Base-by-base conservation (phyloP, 1,140 invertebrate species). In the Drepana arcuata region DNA sequence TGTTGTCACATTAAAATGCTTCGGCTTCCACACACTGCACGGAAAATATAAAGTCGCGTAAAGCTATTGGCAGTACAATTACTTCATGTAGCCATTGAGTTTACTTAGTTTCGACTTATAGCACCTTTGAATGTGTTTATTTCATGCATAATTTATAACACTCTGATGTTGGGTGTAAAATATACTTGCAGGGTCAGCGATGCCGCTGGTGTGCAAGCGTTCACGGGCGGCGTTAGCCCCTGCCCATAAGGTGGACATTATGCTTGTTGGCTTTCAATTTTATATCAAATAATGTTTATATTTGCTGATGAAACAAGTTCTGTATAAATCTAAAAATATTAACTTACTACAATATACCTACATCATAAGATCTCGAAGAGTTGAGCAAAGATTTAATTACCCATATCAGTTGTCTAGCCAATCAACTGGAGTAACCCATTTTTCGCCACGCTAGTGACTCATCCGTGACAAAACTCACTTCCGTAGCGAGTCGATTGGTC, bases 1-100 rank as follows among this genome's bases (percentile, higher is more conserved):
- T 38, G 30, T 37, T 64, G 71, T 64, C 69, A 73, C 70, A 75
- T 81, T 81, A 81, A 81, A 81, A 81, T 78, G 59, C 69, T 67
- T 54, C 47, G 52, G 56, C 60, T 75, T 65, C 67, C 61, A 64
- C 61, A 55, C 58, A 56, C 57, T 50, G 62, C 51, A 42, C 46
- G 41, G 48, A 45, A 46, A 57, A 57, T 67, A 67, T 64, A 67
- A 72, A 69, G 42, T 35, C 30, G 42, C 37, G 43, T 42, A 43
- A 60, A 64, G 58, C 66, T 63, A 72, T 78, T 65, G 60, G 52
- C 60, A 56, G 58, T 43, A 61, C 65, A 70, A 78, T 68, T 62
- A 73, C 71, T 68, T 66, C 54, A 65, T 64, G 65, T 65, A 73
- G 62, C 55, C 40, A 10, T 60, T 45, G 37, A 41, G 36, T 34